A percentile compares a stretch with the other conserved stretches of the same genome.
These are phyloP conservation scores for Clarias laeviceps DNA, from an alignment of 2,797 vertebrate genomes.

Conservation along the genomic window DNA sequence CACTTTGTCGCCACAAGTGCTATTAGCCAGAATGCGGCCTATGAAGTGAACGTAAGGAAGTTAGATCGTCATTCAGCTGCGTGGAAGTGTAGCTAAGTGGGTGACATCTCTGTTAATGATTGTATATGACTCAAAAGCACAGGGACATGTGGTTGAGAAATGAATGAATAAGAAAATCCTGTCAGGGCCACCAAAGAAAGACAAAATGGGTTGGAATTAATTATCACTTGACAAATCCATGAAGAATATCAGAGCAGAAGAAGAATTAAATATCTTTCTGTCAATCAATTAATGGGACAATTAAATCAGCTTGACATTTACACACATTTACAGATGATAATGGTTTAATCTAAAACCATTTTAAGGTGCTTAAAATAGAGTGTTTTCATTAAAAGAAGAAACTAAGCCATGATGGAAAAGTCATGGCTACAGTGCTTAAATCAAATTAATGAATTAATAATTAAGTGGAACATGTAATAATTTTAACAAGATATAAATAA, in stretches of 20 bases:
- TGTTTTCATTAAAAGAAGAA: background rate
- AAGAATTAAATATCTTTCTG: background rate
- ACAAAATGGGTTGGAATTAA: constrained; percentile 29
- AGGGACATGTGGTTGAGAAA: constrained; percentile 54
- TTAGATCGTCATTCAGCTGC: constrained; percentile 66
- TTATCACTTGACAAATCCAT: constrained; percentile 34
- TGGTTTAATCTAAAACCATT: background rate
- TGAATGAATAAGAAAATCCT: constrained; percentile 27
- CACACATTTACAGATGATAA: background rate
- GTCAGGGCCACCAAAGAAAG: constrained; percentile 22
- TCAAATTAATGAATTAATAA: background rate
- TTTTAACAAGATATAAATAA: background rate
- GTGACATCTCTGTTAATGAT: constrained; percentile 72
- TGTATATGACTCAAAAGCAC: constrained; percentile 67
- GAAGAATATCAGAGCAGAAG: constrained; percentile 14
- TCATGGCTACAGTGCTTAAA: background rate
- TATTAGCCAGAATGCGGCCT: constrained; percentile 47
- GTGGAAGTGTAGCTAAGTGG: constrained; percentile 60
- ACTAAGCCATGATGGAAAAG: background rate
- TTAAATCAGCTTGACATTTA: background rate
- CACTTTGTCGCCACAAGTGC: constrained; percentile 49
- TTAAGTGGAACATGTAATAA: background rate
- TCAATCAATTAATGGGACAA: background rate
- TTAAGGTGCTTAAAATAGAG: background rate
- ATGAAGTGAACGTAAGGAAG: constrained; percentile 58